Evolutionary conservation across 2,888 invertebrate species (phyloP).

Genomic region (Tetanocera ferruginea): DNA sequence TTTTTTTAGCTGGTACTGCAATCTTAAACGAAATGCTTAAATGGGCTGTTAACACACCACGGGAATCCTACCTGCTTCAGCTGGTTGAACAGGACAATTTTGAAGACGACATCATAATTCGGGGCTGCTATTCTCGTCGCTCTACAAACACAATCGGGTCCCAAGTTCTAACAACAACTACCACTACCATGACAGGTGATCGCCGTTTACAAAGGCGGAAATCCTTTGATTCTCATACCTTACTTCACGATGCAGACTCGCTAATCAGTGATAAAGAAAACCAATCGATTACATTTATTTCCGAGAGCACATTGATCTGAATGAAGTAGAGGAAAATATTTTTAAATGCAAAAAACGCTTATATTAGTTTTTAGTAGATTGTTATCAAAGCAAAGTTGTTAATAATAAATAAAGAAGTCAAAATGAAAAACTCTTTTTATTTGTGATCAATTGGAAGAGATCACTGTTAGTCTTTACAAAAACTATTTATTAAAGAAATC

Average conservation of each 20-base stretch:
- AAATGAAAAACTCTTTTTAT: too few relatives aligned
- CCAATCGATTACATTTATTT: conserved; percentile 4
- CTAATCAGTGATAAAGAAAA: neutral
- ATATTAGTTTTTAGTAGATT: neutral
- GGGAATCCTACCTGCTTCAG: conserved; percentile 2
- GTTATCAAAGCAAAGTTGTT: neutral
- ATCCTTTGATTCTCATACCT: conserved; percentile 5
- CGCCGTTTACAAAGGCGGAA: neutral
- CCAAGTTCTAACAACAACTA: neutral
- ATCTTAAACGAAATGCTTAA: conserved; percentile 12
- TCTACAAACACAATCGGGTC: neutral
- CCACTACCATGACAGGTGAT: conserved; percentile 12
- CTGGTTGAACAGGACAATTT: neutral
- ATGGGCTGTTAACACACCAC: conserved; percentile 6
- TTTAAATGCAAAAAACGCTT: conserved; percentile 3
- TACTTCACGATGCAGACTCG: neutral
- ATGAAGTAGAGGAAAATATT: neutral
- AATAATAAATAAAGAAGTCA: conserved; percentile 5
- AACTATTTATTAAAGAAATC: neutral
- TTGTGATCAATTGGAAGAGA: too few relatives aligned
- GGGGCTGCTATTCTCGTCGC: neutral
- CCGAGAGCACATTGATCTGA: conserved; percentile 14
- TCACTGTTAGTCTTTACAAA: neutral
- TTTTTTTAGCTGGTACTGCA: too few relatives aligned
- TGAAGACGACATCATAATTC: neutral